These are phyloP conservation scores for Eulemur albifrons DNA, from an alignment of 2,797 vertebrate species.

Conservation along the genomic window DNA sequence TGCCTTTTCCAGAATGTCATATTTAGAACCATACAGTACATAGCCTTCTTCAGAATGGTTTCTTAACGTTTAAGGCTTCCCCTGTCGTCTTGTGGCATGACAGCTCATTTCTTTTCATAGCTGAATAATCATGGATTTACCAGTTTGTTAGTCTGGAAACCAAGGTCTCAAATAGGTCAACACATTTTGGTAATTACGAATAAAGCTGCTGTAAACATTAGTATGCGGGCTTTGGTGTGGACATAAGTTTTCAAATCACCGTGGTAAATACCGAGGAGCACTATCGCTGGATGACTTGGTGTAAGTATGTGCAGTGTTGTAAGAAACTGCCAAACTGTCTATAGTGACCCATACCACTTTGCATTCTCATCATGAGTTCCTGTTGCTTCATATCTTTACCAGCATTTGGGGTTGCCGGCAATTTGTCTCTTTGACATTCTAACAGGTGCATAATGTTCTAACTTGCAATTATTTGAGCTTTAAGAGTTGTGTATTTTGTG, in stretches of 20 bases:
- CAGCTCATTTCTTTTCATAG: too few relatives aligned
- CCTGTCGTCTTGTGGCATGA: too few relatives aligned
- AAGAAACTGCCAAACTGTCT: background rate
- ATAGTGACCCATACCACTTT: background rate
- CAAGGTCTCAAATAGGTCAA: too few relatives aligned
- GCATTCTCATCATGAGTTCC: background rate
- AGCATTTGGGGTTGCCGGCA: background rate
- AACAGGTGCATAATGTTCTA: background rate
- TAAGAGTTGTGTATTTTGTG: background rate
- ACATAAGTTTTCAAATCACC: background rate
- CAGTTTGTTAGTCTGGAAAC: too few relatives aligned
- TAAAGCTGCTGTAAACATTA: background rate
- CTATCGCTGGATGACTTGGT: background rate
- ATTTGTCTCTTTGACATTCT: background rate
- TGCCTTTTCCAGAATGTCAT: too few relatives aligned
- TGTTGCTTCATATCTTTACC: background rate
- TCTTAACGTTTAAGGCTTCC: too few relatives aligned
- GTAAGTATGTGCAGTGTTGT: background rate
- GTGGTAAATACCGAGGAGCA: background rate
- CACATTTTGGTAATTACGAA: background rate
- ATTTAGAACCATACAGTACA: too few relatives aligned
- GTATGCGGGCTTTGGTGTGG: background rate
- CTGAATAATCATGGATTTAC: too few relatives aligned
- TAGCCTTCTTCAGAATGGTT: too few relatives aligned
- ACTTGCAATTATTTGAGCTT: background rate